Conservation (phyloP, 2,888 invertebrate genomes). For the Drosophila limbata region DNA sequence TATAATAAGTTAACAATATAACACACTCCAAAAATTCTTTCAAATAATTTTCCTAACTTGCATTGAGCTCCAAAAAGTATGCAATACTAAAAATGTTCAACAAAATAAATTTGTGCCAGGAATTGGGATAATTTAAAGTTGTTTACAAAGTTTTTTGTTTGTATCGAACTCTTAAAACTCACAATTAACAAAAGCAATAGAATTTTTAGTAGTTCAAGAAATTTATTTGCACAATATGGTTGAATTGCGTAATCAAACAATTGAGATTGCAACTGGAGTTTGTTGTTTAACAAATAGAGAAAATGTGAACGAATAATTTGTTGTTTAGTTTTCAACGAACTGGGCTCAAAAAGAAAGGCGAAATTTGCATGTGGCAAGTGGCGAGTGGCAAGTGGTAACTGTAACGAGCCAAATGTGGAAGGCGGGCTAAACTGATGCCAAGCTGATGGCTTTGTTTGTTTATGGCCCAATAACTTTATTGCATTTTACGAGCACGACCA, state of each 20-base stretch:
- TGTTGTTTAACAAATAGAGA: neutral
- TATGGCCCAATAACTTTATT: conserved; percentile 53
- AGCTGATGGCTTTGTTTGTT: conserved; percentile 38
- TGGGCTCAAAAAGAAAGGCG: neutral
- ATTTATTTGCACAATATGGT: neutral
- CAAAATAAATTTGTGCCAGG: neutral
- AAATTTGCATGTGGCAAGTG: conserved; percentile 30
- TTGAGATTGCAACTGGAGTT: neutral
- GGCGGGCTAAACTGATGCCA: neutral
- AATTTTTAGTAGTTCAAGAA: neutral
- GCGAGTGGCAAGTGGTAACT: conserved; percentile 1
- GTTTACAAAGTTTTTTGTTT: neutral
- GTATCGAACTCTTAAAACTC: neutral
- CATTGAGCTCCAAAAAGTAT: neutral
- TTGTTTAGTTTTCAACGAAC: conserved; percentile 2
- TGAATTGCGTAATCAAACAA: neutral
- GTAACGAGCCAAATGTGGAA: conserved; percentile 4
- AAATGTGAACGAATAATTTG: neutral
- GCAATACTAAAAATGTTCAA: neutral
- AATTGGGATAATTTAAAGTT: neutral
- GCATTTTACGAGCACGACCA: conserved; percentile 49
- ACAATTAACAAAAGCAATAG: neutral
- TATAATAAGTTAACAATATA: neutral
- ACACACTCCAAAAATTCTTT: neutral
- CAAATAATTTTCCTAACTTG: neutral